Percentiles rank a stretch among this genome's conserved stretches.
Evolutionary conservation across 2,797 vertebrate genomes (phyloP).

Genomic region (Anabas testudineus): DNA sequence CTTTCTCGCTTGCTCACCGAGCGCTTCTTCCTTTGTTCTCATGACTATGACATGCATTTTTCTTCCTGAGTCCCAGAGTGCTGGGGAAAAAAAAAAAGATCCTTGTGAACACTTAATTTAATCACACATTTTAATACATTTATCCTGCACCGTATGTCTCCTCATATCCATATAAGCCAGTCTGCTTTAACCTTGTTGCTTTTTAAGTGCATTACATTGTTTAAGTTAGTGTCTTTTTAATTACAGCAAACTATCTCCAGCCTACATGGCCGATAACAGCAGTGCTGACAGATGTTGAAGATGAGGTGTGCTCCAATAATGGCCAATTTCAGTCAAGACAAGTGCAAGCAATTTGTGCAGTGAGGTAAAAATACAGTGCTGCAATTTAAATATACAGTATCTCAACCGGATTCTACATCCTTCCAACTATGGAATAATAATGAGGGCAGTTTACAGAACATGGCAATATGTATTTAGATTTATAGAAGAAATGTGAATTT

Average conservation of each 20-base stretch:
- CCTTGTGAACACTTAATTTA: background rate
- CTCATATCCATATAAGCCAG: background rate
- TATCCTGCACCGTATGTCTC: background rate
- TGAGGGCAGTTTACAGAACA: too few species aligned
- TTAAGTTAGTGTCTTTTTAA: background rate
- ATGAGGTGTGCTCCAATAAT: background rate
- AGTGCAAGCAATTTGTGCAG: background rate
- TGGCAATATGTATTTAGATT: too few species aligned
- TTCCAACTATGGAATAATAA: too few species aligned
- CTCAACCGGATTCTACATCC: too few species aligned
- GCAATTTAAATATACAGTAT: too few species aligned
- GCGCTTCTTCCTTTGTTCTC: slow-evolving; percentile 45
- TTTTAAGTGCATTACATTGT: background rate
- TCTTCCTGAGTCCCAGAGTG: background rate
- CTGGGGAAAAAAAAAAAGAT: too few species aligned
- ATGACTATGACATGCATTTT: slow-evolving; percentile 21
- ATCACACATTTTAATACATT: background rate
- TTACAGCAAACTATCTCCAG: background rate
- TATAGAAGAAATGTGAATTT: too few species aligned
- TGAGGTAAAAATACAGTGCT: background rate
- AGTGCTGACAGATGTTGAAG: background rate
- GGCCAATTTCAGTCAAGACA: background rate
- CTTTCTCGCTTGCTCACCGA: slow-evolving; percentile 37
- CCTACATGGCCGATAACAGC: background rate
- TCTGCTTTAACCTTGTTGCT: background rate